Conservation (phyloP, 1,140 invertebrate species). For the Lepidurus couesii region DNA sequence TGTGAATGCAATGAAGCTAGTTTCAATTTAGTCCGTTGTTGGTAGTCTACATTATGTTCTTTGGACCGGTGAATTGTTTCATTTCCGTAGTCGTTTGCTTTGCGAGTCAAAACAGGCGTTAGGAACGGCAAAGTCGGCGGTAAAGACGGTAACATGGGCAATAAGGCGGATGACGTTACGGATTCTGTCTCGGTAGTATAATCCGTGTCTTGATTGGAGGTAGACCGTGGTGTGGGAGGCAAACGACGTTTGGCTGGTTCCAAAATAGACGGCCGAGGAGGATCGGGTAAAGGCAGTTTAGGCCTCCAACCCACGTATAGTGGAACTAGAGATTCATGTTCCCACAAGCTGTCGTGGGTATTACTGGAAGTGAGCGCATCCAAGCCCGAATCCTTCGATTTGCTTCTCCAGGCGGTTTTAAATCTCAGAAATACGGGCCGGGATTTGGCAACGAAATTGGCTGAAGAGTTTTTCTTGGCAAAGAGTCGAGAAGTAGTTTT, state of each 20-base stretch:
- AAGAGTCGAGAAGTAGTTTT: background rate
- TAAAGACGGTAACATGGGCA: conserved; percentile 25
- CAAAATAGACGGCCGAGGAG: background rate
- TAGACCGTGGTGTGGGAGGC: background rate
- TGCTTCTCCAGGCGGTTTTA: background rate
- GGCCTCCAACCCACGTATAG: conserved; percentile 33
- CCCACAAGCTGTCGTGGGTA: conserved; percentile 22
- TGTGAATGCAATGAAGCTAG: background rate
- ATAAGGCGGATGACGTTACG: background rate
- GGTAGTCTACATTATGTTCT: background rate
- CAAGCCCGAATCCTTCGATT: conserved; percentile 4
- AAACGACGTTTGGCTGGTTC: background rate
- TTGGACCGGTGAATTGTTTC: background rate
- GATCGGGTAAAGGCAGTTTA: conserved; percentile 27
- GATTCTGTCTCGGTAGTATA: background rate
- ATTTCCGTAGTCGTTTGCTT: background rate
- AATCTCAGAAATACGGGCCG: background rate
- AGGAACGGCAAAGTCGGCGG: conserved; percentile 27
- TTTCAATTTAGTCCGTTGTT: background rate
- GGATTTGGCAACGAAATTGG: background rate
- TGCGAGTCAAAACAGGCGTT: conserved; percentile 26
- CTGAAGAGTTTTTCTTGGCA: background rate
- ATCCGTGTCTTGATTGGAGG: conserved; percentile 20
- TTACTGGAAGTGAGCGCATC: conserved; percentile 18
- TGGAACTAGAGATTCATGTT: conserved; percentile 29